Conservation (phyloP, 2,888 invertebrate genomes). For the Drosophila meridionalis region DNA sequence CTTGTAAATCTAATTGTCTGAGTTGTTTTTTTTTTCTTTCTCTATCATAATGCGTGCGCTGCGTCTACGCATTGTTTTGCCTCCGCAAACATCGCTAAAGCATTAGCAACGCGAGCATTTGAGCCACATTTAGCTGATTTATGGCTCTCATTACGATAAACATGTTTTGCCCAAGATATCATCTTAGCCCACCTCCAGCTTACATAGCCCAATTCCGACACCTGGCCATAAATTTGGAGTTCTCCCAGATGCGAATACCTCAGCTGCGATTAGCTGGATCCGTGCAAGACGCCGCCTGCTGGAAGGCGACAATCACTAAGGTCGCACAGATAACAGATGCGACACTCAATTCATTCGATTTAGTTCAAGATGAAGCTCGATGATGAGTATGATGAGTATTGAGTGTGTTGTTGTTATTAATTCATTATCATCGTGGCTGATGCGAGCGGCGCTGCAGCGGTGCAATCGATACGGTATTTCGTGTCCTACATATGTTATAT, state of each 20-base stretch:
- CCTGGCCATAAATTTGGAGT: not conserved
- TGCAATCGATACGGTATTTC: conserved; percentile 26
- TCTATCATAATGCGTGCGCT: not conserved
- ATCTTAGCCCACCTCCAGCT: not conserved
- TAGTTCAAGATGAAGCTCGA: conserved; percentile 59
- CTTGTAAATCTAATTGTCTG: conserved; percentile 19
- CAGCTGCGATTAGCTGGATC: not conserved
- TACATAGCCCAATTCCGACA: not conserved
- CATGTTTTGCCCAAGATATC: conserved; percentile 6
- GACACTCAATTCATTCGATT: conserved; percentile 53
- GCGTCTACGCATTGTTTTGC: not conserved
- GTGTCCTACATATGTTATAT: conserved; percentile 44
- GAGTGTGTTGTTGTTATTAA: conserved; percentile 9
- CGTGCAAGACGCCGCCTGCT: not conserved
- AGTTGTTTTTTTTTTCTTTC: not conserved
- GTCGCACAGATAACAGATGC: conserved; percentile 40
- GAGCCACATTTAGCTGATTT: conserved; percentile 14
- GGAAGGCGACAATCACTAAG: conserved; percentile 41
- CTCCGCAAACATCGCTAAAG: not conserved
- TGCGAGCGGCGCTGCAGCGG: conserved; percentile 23
- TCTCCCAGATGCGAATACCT: not conserved
- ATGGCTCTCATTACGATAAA: not conserved
- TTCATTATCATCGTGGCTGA: conserved; percentile 35
- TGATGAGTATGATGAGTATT: too few species aligned
- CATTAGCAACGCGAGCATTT: not conserved